Base-by-base conservation (phyloP, 2,113 vertebrate species). In the Pipra filicauda region DNA sequence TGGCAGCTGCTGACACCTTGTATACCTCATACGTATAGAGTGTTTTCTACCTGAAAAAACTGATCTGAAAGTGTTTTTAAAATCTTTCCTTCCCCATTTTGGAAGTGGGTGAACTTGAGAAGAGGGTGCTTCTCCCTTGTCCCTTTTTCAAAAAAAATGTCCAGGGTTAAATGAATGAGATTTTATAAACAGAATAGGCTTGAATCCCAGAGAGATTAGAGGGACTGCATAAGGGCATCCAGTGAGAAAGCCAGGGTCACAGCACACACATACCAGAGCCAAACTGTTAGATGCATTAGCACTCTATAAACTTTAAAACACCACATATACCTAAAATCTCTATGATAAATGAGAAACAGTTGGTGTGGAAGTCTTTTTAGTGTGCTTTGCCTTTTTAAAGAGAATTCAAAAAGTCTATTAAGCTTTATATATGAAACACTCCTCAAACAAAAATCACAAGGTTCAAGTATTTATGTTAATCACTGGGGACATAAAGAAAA, bases 281-380 rank as follows among this genome's bases (percentile, higher is more conserved):
- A 86, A 95, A 78, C 61, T 22, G 22, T 77, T 91, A 88, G 35
- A 48, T 71, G 17, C 59, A 70, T 74, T 91, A 87, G 30, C 84
- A 54, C 41, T 54, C 35, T 62, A 12, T 92, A 89, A 92, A 71
- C 16, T 88, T 75, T 39, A 48, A 64, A 89, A 71, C 15, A 74
- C 12, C 18, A 16, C 0, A 3, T 71, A 27, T 7, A 18, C 61
- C 17, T 91, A 28, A 76, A 77, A 75, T 94, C 48, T 94, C 35
- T 94, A 91, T 93, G 86, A 58, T 94, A 94, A 96, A 85, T 88
- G 78, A 35, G 31, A 87, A 87, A 37, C 20, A n/a, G 46, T 37
- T 81, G 37, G 8, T 71, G 51, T 17, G 37, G 21, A 52, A 33
- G 65, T 69, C 22, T 64, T 88, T 82, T 46, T 74, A 51, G 30